A percentile compares a stretch with the other conserved stretches of the same genome.
Evolutionary conservation across 1,140 invertebrate genomes (phyloP).

Genomic region (Drosophila suzukii): DNA sequence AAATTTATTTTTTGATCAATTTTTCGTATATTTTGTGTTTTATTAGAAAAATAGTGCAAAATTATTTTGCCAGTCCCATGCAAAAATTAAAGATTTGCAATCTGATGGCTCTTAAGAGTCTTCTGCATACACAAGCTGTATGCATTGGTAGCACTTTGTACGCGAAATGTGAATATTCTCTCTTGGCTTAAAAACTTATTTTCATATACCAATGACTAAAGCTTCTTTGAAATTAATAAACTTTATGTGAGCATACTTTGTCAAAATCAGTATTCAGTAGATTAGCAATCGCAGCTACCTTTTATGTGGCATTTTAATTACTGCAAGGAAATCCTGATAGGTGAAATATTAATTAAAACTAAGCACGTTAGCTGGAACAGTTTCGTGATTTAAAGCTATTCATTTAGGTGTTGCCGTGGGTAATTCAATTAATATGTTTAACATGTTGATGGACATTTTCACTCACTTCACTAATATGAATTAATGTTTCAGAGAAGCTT

Average conservation of each 20-base stretch:
- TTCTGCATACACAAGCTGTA: background rate
- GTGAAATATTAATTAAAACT: slow-evolving; percentile 1
- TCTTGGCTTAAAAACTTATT: background rate
- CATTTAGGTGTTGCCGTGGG: background rate
- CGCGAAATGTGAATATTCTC: background rate
- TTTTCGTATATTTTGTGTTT: too few species aligned
- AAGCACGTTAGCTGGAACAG: background rate
- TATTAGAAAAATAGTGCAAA: too few species aligned
- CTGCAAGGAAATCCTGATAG: background rate
- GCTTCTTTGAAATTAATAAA: background rate
- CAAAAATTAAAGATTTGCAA: background rate
- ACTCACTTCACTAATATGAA: background rate
- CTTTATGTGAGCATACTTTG: background rate
- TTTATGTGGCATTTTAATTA: background rate
- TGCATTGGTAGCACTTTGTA: background rate
- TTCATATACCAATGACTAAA: background rate
- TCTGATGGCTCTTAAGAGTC: too few species aligned
- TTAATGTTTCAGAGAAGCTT: too few species aligned
- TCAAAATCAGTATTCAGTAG: background rate
- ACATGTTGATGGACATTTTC: background rate
- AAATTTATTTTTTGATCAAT: too few species aligned
- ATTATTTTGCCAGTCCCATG: too few species aligned
- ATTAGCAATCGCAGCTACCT: background rate
- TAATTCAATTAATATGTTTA: background rate
- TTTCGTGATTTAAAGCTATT: slow-evolving; percentile 8